Evolutionary conservation across 2,113 vertebrate genomes (phyloP), one percentile per base, ranked within the genome.

Genomic region (Gnathonemus longibarbis): DNA sequence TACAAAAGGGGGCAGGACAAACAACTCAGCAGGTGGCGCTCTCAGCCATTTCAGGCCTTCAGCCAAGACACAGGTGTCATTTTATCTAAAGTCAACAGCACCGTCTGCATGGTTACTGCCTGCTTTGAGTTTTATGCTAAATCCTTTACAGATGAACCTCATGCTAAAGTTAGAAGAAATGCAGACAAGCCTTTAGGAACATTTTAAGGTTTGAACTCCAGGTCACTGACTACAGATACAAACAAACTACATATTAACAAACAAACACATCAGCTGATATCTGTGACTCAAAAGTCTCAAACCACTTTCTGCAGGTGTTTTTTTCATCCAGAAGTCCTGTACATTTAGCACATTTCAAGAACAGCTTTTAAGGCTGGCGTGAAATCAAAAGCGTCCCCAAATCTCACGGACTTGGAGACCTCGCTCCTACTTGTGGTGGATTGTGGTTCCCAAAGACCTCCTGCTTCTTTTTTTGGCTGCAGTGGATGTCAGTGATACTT

Each of bases 351-450:
- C 35, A 80, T 89, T 46, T 31, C 46, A 70, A 74, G 62, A 89
- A 19, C 24, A 15, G 45, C n/a, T 80, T 48, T 80, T 89, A 31
- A 35, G 66, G 24, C n/a, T 89, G 62, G 62, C 88, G 1, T 2
- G n/a, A 48, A 5, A n/a, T 27, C 88, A 80, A 27, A 66, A 74
- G 31, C 3, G 5, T 45, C 46, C n/a, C 88, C 58, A 88, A 31
- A 31, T n/a, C 31, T 89, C 66, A 89, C 24, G 49, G 66, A 80
- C 66, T 31, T 77, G 48, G 53, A 80, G 66, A 52, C 27, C 66
- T 89, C 27, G 48, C 42, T 77, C 88, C 88, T 49, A 19, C 88
- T 89, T 74, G 88, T 5, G 88, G 62, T 89, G n/a, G 66, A 49
- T 50, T 50, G 46, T 80, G 45, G 46, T 77, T 49, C 46, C 35